Evolutionary conservation across 2,888 invertebrate species (phyloP), one percentile per base, ranked within the genome.

Genomic region (Cataglyphis livida): DNA sequence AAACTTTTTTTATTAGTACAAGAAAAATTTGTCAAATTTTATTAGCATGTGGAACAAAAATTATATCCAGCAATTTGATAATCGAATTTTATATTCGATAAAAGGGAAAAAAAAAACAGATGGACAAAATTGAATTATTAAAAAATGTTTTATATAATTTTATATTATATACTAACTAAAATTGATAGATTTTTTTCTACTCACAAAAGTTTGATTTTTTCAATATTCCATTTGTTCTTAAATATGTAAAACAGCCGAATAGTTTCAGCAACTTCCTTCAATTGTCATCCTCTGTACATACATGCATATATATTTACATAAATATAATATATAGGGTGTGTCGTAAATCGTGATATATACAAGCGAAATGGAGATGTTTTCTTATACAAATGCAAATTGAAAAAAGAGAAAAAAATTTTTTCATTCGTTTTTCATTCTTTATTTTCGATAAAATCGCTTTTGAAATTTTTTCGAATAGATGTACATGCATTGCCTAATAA

Each of bases 31-130:
- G 18, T 48, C 18, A 48, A 48, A 48, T 48, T 48, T 7, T 48
- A 18, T 48, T 48, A 48, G 7, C 6, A n/a, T 44, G 15, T 48
- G 44, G 44, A 18, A 48, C 6, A 48, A 18, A 48, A 48, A 2
- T 48, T 48, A n/a, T 48, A 48, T 48, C 48, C n/a, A 51, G 51
- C 51, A 51, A 51, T 51, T 51, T 51, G n/a, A 51, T 51, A 51
- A 51, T 51, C 51, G 6, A 51, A 51, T 51, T 51, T 18, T 48
- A 1, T 18, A 48, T 6, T 7, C 7, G 18, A 48, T 18, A 48
- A n/a, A 15, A 51, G 1, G n/a, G 0, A 18, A 1, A 44, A 5
- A 44, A 15, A 44, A 9, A 1, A 1, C 15, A 12, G 0, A 3
- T 44, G 41, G 2, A 7, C n/a, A n/a, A 18, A 51, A 51, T 51